Percentiles rank a stretch among this genome's conserved stretches.
phyloP scores from a whole-genome alignment of 2,797 vertebrate species.

The Phalanger gymnotis region DNA sequence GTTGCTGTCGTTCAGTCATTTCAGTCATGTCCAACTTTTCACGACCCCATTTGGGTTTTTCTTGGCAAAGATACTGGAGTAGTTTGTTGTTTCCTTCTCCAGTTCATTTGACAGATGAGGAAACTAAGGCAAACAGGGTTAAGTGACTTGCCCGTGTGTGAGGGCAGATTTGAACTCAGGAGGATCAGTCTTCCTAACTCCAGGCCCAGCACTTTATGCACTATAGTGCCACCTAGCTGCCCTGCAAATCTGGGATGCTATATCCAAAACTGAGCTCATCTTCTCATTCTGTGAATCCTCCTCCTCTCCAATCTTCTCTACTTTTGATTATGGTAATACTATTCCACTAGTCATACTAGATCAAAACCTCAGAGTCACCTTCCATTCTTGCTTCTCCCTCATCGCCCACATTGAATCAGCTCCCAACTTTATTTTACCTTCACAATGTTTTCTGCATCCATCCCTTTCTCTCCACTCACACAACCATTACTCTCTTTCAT shows the following conservation, averaged over 20 bases:
- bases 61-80: neutral
- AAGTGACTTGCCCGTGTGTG: neutral
- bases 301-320: neutral
- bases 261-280: neutral
- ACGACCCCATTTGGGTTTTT: neutral
- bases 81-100: neutral
- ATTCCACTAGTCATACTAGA: neutral
- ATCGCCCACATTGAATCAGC: neutral
- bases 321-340: neutral
- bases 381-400: neutral
- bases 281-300: neutral
- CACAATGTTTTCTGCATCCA: neutral
- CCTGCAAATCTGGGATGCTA: neutral
- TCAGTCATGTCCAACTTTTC: neutral
- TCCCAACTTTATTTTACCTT: neutral
- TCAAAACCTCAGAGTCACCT: neutral
- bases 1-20: neutral
- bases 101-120: neutral
- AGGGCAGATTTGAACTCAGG: neutral
- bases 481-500: neutral
- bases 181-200: neutral
- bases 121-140: neutral
- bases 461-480: neutral
- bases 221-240: neutral
- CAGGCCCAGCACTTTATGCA: neutral